A percentile compares a stretch with the other conserved stretches of the same genome.
phyloP scores from a whole-genome alignment of 2,113 vertebrate species.

The Rhinolophus sinicus region DNA sequence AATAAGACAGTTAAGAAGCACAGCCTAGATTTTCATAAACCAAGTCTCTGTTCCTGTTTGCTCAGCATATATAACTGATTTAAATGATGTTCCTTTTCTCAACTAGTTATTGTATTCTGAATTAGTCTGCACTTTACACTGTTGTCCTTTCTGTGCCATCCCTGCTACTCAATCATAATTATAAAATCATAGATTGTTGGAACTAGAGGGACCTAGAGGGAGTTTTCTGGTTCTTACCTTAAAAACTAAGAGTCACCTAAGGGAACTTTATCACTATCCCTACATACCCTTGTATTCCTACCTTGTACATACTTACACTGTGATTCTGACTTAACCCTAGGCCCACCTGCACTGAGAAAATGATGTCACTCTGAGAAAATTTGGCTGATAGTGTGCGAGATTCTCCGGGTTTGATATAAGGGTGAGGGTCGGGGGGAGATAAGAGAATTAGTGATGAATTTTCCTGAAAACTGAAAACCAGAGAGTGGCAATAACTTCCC shows the following conservation, averaged over 20 bases:
- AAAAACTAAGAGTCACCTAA: constrained; percentile 11
- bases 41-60: not conserved
- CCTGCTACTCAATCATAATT: constrained; percentile 2
- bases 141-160: not conserved
- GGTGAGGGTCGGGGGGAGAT: not conserved
- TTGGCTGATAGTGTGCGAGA: not conserved
- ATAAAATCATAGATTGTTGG: not conserved
- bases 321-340: not conserved
- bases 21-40: not conserved
- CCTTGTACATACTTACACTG: not conserved
- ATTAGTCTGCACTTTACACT: not conserved
- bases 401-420: not conserved
- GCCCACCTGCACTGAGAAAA: not conserved
- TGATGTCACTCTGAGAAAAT: constrained; percentile 24
- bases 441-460: not conserved
- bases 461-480: constrained; percentile 15
- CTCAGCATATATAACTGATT: not conserved
- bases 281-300: not conserved
- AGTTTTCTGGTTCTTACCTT: constrained; percentile 28
- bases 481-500: not conserved
- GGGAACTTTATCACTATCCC: not conserved
- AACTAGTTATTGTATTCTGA: not conserved
- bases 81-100: not conserved
- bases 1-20: not conserved
- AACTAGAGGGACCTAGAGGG: not conserved